Conservation (phyloP, 1,140 invertebrate species). For the Papilio polytes region DNA sequence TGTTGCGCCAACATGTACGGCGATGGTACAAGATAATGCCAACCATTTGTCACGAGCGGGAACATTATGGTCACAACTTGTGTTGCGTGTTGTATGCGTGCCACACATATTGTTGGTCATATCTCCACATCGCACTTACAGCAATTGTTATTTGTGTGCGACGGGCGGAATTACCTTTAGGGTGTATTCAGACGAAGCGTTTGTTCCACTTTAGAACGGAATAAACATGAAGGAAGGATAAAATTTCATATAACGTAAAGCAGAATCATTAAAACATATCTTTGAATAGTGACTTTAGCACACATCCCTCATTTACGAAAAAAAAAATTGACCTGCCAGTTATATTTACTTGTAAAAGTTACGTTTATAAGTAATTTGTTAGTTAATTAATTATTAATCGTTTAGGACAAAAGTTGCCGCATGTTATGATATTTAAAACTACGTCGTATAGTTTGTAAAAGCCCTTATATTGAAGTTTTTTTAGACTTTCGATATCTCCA, state of each 20-base stretch:
- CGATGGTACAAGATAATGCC: constrained; percentile 27
- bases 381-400: not conserved
- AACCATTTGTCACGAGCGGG: not conserved
- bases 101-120: constrained; percentile 31
- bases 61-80: constrained; percentile 8
- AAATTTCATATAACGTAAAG: too few species aligned
- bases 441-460: not conserved
- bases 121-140: constrained; percentile 32
- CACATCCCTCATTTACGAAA: not conserved
- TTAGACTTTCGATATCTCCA: constrained; percentile 14
- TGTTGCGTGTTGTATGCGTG: constrained; percentile 12
- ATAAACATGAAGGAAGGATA: too few species aligned
- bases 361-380: too few species aligned
- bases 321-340: not conserved
- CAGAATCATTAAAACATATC: too few species aligned
- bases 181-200: not conserved
- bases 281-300: too few species aligned
- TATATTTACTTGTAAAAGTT: not conserved
- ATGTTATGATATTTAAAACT: not conserved
- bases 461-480: constrained; percentile 29
- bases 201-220: not conserved
- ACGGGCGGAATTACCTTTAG: not conserved
- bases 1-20: constrained; percentile 16
- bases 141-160: constrained; percentile 34
- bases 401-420: not conserved